phyloP scores from a whole-genome alignment of 2,113 vertebrate species.

The Illadopsis cleaveri region DNA sequence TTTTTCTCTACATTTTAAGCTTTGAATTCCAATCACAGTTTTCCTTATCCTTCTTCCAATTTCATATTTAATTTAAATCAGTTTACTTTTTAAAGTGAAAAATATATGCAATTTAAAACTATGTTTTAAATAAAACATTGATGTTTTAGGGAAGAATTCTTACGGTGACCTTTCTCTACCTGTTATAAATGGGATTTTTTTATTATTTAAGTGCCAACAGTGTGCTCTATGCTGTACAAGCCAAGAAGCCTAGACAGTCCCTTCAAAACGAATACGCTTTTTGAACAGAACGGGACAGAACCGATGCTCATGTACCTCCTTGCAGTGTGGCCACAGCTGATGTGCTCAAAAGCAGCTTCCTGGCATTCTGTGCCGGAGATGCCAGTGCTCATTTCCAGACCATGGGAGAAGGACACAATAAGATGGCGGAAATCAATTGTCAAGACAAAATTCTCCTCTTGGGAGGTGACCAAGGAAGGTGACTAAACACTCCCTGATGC shows the following conservation, averaged over 20 bases:
- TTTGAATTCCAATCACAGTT: background rate
- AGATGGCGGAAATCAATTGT: constrained; percentile 32
- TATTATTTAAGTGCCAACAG: constrained; percentile 55
- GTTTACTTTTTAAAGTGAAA: background rate
- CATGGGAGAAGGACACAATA: constrained; percentile 22
- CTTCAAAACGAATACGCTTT: constrained; percentile 31
- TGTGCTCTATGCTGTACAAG: constrained; percentile 39
- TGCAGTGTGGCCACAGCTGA: background rate
- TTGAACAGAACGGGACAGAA: constrained; percentile 1
- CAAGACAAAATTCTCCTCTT: constrained; percentile 37
- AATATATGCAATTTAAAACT: background rate
- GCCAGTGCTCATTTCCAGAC: constrained; percentile 13
- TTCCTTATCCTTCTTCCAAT: background rate
- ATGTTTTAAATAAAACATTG: background rate
- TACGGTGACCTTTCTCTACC: background rate
- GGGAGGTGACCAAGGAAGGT: constrained; percentile 11
- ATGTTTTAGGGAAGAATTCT: background rate
- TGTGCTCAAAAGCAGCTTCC: constrained; percentile 31
- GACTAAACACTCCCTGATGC: constrained; percentile 12
- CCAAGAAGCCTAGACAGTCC: constrained; percentile 43
- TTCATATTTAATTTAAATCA: background rate
- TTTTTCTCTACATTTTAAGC: background rate
- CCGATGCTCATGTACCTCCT: background rate
- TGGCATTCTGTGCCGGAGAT: background rate
- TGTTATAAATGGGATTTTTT: constrained; percentile 30